phyloP scores from a whole-genome alignment of 2,113 vertebrate species.

The Pelecanus crispus region DNA sequence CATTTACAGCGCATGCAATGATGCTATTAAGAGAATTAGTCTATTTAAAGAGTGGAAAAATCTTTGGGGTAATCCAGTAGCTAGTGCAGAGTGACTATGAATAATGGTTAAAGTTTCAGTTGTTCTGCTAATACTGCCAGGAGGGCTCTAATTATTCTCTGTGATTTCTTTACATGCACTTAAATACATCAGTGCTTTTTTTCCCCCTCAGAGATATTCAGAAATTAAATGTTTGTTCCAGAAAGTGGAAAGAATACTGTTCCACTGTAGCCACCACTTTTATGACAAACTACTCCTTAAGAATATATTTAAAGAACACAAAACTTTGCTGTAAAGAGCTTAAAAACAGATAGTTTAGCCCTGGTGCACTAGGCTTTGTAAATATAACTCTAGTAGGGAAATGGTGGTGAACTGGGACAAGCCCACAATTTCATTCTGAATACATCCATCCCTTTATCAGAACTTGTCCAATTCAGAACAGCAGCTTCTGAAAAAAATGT shows the following conservation, averaged over 20 bases:
- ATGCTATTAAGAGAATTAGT: background rate
- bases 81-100: background rate
- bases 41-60: background rate
- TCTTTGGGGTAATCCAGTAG: background rate
- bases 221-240: background rate
- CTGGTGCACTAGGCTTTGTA: background rate
- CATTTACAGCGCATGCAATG: background rate
- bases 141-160: background rate
- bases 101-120: background rate
- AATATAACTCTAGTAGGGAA: background rate
- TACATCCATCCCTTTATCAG: background rate
- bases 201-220: background rate
- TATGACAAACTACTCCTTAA: background rate
- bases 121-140: background rate
- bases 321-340: background rate
- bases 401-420: background rate
- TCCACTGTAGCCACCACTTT: background rate
- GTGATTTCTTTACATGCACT: background rate
- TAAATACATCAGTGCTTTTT: background rate
- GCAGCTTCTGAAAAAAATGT: background rate
- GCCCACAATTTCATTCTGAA: background rate
- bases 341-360: background rate
- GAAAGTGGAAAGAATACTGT: background rate
- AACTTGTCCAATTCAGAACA: background rate
- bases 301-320: background rate